Evolutionary conservation across 2,797 vertebrate species (phyloP), one percentile per base, ranked within the genome.

Genomic region (Cynodonichthys magdalenae): DNA sequence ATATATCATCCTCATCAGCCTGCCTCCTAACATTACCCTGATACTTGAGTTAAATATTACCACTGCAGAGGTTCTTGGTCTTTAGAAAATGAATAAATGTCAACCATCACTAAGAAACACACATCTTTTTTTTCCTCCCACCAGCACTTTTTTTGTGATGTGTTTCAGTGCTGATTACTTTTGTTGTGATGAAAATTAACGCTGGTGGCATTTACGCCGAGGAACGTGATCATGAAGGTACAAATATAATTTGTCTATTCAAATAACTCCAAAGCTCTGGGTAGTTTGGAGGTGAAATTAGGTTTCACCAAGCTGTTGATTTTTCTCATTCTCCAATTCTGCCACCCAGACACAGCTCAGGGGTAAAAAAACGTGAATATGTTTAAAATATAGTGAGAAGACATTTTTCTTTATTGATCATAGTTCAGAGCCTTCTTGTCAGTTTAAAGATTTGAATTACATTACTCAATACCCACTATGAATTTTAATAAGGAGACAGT

Each of bases 1-100:
- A 39, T 39, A 12, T 53, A 71, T 74, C 49, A 60, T 53, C 63
- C 62, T 67, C 57, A 66, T 77, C 74, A 49, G 52, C 51, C 61
- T 48, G 45, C 17, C 49, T 20, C 42, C 15, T 29, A 77, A 67
- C 64, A 64, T 62, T 60, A 57, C 39, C 63, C 39, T 62, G 48
- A 41, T 68, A 55, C 46, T 52, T 24, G 55, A 63, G 48, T n/a
- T 42, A 24, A n/a, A 52, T 58, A 39, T 52, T 71, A 42, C 45
- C 50, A 69, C 68, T 71, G 18, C 44, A 28, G 18, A 67, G 53
- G 18, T 18, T 46, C 12, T 51, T 73, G 44, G 45, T 53, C 27
- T 64, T 68, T 20, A 52, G 15, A 54, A 75, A 68, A 17, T 4
- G 28, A 48, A 49, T 24, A 41, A 74, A 56, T 42, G 36, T 68